These are phyloP conservation scores for Patiria pectinifera DNA, from an alignment of 53 echinoderm and acorn worm genomes.

Conservation along the genomic window DNA sequence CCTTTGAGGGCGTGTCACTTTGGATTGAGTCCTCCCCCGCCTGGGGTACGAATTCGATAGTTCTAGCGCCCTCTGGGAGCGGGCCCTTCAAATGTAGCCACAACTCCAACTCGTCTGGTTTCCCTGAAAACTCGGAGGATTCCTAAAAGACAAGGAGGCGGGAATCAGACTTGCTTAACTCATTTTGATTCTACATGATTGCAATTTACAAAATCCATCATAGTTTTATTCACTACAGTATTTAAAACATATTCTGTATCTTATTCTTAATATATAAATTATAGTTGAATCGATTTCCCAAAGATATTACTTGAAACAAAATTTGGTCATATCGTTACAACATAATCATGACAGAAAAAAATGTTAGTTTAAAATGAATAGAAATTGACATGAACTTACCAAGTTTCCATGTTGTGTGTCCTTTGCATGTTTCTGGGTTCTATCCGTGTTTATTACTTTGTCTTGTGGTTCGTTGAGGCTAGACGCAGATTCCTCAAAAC, in stretches of 20 bases:
- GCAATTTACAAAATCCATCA: too few species aligned
- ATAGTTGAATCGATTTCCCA: too few species aligned
- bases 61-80: slow-evolving; percentile 27
- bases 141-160: not conserved
- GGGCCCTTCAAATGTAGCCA: slow-evolving; percentile 45
- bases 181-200: not conserved
- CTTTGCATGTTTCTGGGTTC: not conserved
- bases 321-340: too few species aligned
- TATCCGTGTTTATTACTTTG: not conserved
- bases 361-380: not conserved
- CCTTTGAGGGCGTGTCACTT: not conserved
- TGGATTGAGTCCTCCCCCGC: not conserved
- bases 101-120: slow-evolving; percentile 24
- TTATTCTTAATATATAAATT: too few species aligned
- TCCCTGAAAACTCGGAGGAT: slow-evolving; percentile 11
- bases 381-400: not conserved
- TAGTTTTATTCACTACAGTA: too few species aligned
- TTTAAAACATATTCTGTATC: too few species aligned
- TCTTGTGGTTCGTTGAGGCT: not conserved
- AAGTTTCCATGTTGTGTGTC: not conserved
- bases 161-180: not conserved
- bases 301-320: too few species aligned
- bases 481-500: slow-evolving; percentile 8
- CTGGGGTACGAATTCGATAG: slow-evolving; percentile 30
- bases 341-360: not conserved